Percentiles rank a stretch among this genome's conserved stretches.
phyloP scores from a whole-genome alignment of 1,140 invertebrate species.

The Drosophila yakuba region DNA sequence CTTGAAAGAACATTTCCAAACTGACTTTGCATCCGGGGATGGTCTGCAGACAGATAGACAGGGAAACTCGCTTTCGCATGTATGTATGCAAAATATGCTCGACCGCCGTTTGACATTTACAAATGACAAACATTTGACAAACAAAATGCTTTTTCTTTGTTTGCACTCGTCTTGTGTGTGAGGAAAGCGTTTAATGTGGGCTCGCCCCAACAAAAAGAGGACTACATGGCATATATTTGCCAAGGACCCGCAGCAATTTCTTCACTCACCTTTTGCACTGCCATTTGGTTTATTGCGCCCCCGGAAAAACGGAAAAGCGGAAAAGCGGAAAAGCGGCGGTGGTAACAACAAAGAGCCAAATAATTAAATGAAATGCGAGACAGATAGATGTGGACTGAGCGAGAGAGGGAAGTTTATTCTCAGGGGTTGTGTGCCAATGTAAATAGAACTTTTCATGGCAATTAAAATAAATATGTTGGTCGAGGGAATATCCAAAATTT shows the following conservation, averaged over 20 bases:
- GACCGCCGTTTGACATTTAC: conserved; percentile 83
- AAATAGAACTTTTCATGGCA: conserved; percentile 38
- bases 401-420: conserved; percentile 3
- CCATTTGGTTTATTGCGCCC: conserved; percentile 44
- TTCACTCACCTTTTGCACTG: conserved; percentile 45
- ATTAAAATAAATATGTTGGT: conserved; percentile 59
- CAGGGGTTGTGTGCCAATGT: conserved; percentile 19
- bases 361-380: conserved; percentile 61
- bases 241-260: conserved; percentile 61
- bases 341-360: conserved; percentile 59
- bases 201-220: conserved; percentile 24
- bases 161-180: conserved; percentile 41
- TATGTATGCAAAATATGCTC: conserved; percentile 75
- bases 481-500: conserved; percentile 30
- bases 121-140: conserved; percentile 84
- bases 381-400: not conserved
- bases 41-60: conserved; percentile 7
- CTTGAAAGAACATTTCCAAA: conserved; percentile 61
- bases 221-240: conserved; percentile 41
- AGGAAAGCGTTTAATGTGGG: conserved; percentile 63
- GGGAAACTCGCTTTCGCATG: not conserved
- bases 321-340: conserved; percentile 11
- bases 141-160: conserved; percentile 65
- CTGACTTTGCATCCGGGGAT: conserved; percentile 43
- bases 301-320: conserved; percentile 9